Base-by-base conservation (phyloP, 1,140 invertebrate species). In the Lordiphosa mommai region DNA sequence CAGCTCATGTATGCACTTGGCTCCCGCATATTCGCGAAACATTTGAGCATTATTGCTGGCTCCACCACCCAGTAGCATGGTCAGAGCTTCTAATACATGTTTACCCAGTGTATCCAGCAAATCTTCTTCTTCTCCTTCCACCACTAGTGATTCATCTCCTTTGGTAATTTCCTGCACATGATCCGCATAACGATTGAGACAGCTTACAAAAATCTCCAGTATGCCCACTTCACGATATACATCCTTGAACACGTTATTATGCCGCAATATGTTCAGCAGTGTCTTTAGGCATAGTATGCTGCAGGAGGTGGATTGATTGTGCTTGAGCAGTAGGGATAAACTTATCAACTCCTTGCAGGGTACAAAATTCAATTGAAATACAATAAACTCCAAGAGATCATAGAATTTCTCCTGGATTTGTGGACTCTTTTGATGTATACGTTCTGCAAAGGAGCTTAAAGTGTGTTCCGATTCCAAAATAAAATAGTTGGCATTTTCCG, bases 281-380 rank as follows among this genome's bases (percentile, higher is more conserved):
- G 95, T 97, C 89, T 96, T 94, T 90, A 98, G 94, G 88, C 96
- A 98, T 29, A 96, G 91, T 52, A 96, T 96, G 89, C 94, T 96
- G 88, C 96, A 97, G 53, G 89, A 90, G 34, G 93, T 92, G 6
- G 94, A 94, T 77, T 93, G 92, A 87, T 94, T 94, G 16, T 94
- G 93, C 90, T 98, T 98, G 17, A 99, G 90, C 68, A 99, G 92
- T 73, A 98, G 93, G 59, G 97, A 98, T 29, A 99, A 91, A 33
- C 97, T 97, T 87, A 99, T 99, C 48, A 99, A 92, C 91, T 99
- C 98, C 91, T 99, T 99, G 90, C 97, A 99, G 50, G 98, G 98
- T 61, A 99, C 97, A 92, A 98, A 99, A 89, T 98, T 98, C 72
- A 99, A 90, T 89, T 99, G 96, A 90, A 98, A 98, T 9, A 99